phyloP scores from a whole-genome alignment of 2,797 vertebrate genomes.

The Manis javanica region DNA sequence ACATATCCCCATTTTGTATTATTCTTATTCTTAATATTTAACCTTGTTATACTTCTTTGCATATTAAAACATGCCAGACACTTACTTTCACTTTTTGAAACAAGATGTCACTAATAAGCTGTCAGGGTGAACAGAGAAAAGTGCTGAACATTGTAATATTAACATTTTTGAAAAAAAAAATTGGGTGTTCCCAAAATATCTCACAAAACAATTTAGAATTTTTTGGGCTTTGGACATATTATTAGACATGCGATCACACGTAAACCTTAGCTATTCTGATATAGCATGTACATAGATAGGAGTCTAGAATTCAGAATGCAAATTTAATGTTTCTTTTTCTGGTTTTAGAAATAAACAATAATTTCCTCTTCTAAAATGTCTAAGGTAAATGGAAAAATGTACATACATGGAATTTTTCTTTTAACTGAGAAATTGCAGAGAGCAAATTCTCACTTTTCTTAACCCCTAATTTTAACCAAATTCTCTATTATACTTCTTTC shows the following conservation, averaged over 20 bases:
- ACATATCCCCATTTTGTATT: background rate
- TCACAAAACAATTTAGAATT: slow-evolving; percentile 36
- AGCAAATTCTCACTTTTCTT: slow-evolving; percentile 22
- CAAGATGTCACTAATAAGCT: background rate
- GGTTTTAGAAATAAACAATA: slow-evolving; percentile 59
- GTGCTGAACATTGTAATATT: background rate
- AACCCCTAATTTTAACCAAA: slow-evolving; percentile 10
- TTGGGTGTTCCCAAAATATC: background rate
- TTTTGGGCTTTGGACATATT: slow-evolving; percentile 52
- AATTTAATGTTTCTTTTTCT: background rate
- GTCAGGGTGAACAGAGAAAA: background rate
- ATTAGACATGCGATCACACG: slow-evolving; percentile 4
- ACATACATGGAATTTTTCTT: slow-evolving; percentile 54
- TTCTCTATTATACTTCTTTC: slow-evolving; percentile 28
- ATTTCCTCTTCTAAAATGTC: slow-evolving; percentile 66
- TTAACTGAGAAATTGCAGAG: slow-evolving; percentile 56
- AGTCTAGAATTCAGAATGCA: background rate
- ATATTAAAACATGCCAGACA: background rate
- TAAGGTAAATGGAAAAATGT: slow-evolving; percentile 67
- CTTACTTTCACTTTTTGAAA: slow-evolving; percentile 20
- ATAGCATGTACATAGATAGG: slow-evolving; percentile 28
- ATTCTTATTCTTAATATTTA: slow-evolving; percentile 22
- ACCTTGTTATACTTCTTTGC: background rate
- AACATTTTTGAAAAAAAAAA: slow-evolving; percentile 16
- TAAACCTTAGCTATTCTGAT: slow-evolving; percentile 63